Base-by-base conservation (phyloP, 1,140 invertebrate species). In the Wiebesia pumilae region DNA sequence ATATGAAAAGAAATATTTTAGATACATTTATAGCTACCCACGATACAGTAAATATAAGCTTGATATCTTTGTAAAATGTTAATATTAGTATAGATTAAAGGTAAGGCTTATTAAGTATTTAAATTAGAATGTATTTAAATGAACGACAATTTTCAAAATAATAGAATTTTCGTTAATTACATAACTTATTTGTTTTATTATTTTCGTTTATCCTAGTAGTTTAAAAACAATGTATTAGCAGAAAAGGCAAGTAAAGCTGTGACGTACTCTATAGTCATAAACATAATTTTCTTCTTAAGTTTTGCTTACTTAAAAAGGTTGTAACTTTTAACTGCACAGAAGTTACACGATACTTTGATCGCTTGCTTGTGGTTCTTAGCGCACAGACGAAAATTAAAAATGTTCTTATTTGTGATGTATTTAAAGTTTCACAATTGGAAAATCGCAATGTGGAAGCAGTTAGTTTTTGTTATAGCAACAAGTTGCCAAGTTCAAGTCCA, bases 401-500 rank as follows among this genome's bases (percentile, higher is more conserved):
- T 65, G 65, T 40, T 82, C 81, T 71, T 47, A 19, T 33, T 40
- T 38, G 35, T 65, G 3, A 33, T 82, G 4, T 43, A 33, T 27
- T 16, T 65, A 24, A 71, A 65, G 65, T 71, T 71, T 69, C 14
- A 40, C 65, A 78, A 30, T 51, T 27, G n/a, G 19, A 30, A 33
- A 71, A 82, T 69, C n/a, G 6, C 71, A 4, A 10, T 10, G 10
- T 62, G 24, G 58, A 62, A 62, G 58, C 40, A 12, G 43, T 86
- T 62, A 77, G 89, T 90, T 90, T 90, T 91, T 89, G 87, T 88
- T 89, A 81, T 88, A 89, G 88, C 89, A 90, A 91, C 90, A 91
- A 91, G 89, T 91, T 91, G 87, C 67, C 85, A 83, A 84, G 35
- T 65, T 30, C 24, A 78, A 84, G 65, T 54, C 58, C 67, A 65